Conservation (phyloP, 1,140 invertebrate genomes). For the Triops cancriformis region DNA sequence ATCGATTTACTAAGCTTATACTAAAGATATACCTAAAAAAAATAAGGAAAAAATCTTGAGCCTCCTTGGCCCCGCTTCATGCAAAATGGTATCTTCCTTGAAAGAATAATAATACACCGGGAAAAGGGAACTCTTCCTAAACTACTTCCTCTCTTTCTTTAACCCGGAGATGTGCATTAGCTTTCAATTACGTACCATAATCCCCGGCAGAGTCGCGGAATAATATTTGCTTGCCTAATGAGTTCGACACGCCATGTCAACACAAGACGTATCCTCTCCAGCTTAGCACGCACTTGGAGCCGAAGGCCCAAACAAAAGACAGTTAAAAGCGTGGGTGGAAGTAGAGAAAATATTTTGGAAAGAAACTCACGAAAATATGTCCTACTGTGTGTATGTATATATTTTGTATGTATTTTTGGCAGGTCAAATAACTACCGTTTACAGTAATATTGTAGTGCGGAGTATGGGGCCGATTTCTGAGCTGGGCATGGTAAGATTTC, state of each 20-base stretch:
- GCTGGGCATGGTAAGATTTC: slow-evolving; percentile 73
- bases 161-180: neutral
- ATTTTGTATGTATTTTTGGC: slow-evolving; percentile 26
- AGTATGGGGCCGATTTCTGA: slow-evolving; percentile 94
- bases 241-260: neutral
- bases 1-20: neutral
- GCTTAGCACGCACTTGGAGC: neutral
- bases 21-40: neutral
- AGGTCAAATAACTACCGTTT: slow-evolving; percentile 78
- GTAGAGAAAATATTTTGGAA: neutral
- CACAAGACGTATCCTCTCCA: neutral
- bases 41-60: neutral
- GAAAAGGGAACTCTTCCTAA: neutral
- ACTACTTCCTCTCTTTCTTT: neutral
- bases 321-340: neutral
- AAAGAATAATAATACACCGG: neutral
- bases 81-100: neutral
- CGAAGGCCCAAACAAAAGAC: neutral
- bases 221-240: neutral
- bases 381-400: too few relatives aligned
- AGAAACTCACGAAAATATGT: neutral
- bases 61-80: neutral
- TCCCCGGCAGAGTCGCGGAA: neutral
- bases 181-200: slow-evolving; percentile 8
- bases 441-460: slow-evolving; percentile 82